Conservation (phyloP, 2,113 vertebrate species). For the Marmota flaviventris region DNA sequence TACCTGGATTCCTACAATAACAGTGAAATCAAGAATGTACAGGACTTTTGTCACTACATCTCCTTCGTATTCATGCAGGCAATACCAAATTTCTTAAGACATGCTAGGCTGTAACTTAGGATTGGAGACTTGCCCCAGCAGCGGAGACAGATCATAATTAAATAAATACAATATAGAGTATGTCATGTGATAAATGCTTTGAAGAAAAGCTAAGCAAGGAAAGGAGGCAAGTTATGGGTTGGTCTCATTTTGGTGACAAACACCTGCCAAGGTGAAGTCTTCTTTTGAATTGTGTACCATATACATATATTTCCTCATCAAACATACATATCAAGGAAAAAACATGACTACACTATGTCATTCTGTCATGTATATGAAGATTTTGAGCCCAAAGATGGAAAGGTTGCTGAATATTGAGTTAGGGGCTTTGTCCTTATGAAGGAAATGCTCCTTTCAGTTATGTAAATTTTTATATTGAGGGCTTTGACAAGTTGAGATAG, state of each 20-base stretch:
- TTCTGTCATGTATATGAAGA: not conserved
- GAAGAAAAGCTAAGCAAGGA: not conserved
- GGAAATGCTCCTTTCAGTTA: not conserved
- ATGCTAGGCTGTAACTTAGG: not conserved
- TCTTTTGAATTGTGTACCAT: not conserved
- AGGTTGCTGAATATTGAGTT: not conserved
- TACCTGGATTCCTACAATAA: not conserved
- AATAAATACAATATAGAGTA: not conserved
- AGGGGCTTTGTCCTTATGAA: not conserved
- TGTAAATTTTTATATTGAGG: not conserved
- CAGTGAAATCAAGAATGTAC: not conserved
- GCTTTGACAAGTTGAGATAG: not conserved
- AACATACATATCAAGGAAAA: not conserved
- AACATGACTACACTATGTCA: rapidly evolving
- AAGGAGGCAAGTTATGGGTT: not conserved
- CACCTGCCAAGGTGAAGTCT: not conserved
- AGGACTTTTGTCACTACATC: not conserved
- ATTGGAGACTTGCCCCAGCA: no score
- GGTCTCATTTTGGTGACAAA: not conserved
- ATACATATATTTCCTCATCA: not conserved
- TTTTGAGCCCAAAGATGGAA: not conserved
- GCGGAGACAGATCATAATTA: not conserved
- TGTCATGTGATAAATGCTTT: not conserved
- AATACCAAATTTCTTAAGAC: not conserved
- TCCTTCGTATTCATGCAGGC: not conserved